These are phyloP conservation scores for Dione vanillae DNA, from an alignment of 2,888 invertebrate genomes.

Conservation along the genomic window DNA sequence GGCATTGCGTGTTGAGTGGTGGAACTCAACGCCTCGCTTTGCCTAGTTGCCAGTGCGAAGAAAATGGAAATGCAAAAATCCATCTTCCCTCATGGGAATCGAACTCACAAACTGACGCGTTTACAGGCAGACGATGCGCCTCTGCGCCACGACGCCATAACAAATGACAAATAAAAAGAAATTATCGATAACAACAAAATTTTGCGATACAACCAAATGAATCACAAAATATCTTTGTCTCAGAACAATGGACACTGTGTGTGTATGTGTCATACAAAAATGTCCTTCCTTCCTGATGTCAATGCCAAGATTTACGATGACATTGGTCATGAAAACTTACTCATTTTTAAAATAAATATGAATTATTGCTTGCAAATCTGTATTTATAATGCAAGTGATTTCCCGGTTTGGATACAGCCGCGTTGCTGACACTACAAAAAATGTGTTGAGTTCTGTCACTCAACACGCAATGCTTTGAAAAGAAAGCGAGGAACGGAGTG, in stretches of 20 bases:
- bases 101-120: too few species aligned
- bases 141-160: too few species aligned
- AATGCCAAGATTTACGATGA: slow-evolving; percentile 16
- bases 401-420: background rate
- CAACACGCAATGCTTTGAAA: too few species aligned
- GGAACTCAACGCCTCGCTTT: too few species aligned
- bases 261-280: slow-evolving; percentile 13
- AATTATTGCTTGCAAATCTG: background rate
- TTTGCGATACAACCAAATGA: slow-evolving; percentile 6
- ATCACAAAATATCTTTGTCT: slow-evolving; percentile 14
- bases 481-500: too few species aligned
- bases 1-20: too few species aligned
- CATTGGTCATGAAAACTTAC: background rate
- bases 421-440: too few species aligned
- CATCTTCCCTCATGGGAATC: too few species aligned
- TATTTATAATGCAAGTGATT: background rate
- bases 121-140: too few species aligned
- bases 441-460: too few species aligned
- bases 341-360: background rate
- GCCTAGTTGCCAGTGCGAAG: too few species aligned
- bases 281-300: background rate
- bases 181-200: background rate
- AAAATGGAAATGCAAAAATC: too few species aligned
- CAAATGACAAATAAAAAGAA: background rate
- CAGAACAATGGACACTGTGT: slow-evolving; percentile 10